A percentile compares a stretch with the other conserved stretches of the same genome.
Evolutionary conservation across 92 coral and sea anemone species (phyloP).

Genomic region (Phymanthus crucifer): DNA sequence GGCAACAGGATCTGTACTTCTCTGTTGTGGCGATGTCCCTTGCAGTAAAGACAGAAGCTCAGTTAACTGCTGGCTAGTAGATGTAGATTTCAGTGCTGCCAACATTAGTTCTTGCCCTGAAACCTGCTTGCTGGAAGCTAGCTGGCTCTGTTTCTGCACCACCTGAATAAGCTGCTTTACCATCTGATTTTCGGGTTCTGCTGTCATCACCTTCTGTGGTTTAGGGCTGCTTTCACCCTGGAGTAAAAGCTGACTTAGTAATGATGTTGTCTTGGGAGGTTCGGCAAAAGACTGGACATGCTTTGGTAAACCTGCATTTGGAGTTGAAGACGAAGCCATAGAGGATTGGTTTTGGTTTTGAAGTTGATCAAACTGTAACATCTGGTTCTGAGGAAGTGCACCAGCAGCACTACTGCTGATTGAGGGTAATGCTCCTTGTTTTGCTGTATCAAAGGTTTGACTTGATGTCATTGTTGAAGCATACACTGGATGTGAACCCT

Average conservation of each 20-base stretch:
- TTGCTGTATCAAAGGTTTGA: slow-evolving; percentile 11
- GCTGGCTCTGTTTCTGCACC: slow-evolving; percentile 23
- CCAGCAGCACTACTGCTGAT: background rate
- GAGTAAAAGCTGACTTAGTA: slow-evolving; percentile 23
- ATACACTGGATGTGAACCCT: background rate
- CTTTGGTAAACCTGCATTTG: background rate
- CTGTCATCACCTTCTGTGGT: background rate
- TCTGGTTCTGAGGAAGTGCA: background rate
- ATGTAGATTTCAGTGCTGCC: slow-evolving; percentile 13
- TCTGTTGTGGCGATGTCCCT: slow-evolving; percentile 17
- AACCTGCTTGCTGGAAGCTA: background rate
- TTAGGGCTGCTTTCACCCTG: slow-evolving; percentile 5
- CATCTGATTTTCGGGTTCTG: slow-evolving; percentile 11
- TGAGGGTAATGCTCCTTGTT: slow-evolving; percentile 5
- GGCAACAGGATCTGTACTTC: background rate
- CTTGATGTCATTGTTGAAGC: background rate
- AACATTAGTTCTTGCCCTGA: slow-evolving; percentile 7
- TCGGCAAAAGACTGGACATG: background rate
- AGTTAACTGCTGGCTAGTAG: slow-evolving; percentile 23
- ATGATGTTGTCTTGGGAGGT: slow-evolving; percentile 13
- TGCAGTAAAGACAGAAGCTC: slow-evolving; percentile 25
- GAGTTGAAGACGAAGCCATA: slow-evolving; percentile 13
- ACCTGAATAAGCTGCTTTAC: slow-evolving; percentile 35
- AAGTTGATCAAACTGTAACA: slow-evolving; percentile 8
- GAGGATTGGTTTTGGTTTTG: background rate